Evolutionary conservation across 53 echinoderm and acorn worm genomes (phyloP).

Genomic region (Temnopleurus reevesii): DNA sequence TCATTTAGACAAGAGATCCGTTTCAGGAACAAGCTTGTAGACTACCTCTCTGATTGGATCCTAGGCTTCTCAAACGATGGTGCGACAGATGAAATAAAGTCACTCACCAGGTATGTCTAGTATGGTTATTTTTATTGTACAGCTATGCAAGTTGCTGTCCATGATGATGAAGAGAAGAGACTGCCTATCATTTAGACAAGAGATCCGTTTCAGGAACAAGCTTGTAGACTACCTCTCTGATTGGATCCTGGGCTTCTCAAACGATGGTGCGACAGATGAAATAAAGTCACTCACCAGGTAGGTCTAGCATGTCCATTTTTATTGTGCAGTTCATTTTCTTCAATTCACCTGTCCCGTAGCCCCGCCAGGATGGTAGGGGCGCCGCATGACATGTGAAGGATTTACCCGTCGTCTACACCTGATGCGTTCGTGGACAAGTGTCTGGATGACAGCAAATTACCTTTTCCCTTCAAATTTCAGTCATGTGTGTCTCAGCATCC

Average conservation of each 20-base stretch:
- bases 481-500: too few relatives aligned
- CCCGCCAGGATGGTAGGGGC: slow-evolving; percentile 88
- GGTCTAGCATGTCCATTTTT: too few relatives aligned
- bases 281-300: slow-evolving; percentile 85
- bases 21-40: slow-evolving; percentile 97
- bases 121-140: too few relatives aligned
- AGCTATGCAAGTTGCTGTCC: slow-evolving; percentile 84
- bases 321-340: too few relatives aligned
- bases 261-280: slow-evolving; percentile 76
- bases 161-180: slow-evolving; percentile 96
- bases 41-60: slow-evolving; percentile 98
- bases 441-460: too few relatives aligned
- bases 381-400: slow-evolving; percentile 79
- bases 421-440: too few relatives aligned
- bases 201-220: slow-evolving; percentile 98
- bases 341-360: too few relatives aligned
- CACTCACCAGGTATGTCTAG: slow-evolving; percentile 86
- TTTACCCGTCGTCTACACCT: not conserved
- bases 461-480: too few relatives aligned
- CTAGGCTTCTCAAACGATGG: slow-evolving; percentile 77
- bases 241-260: slow-evolving; percentile 89
- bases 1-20: slow-evolving; percentile 97
- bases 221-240: slow-evolving; percentile 96
- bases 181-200: slow-evolving; percentile 92
- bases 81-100: slow-evolving; percentile 78